phyloP scores from a whole-genome alignment of 2,888 invertebrate genomes.

The Amblyjoppa proteus region DNA sequence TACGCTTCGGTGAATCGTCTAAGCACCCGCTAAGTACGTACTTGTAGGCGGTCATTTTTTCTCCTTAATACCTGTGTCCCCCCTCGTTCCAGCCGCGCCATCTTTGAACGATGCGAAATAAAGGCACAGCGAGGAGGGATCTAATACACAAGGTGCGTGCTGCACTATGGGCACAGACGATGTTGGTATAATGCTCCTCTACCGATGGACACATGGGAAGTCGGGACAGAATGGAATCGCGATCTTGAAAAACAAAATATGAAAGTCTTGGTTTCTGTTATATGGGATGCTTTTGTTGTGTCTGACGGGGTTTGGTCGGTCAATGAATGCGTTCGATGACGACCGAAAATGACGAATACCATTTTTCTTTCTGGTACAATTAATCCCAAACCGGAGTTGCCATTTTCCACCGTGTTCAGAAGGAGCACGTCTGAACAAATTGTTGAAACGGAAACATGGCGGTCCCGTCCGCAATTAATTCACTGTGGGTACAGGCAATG shows the following conservation, averaged over 20 bases:
- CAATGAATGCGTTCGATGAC: too few relatives aligned
- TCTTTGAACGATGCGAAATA: conserved; percentile 67
- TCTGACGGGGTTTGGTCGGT: too few relatives aligned
- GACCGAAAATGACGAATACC: neutral
- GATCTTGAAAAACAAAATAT: neutral
- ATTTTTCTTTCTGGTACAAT: neutral
- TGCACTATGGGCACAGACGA: neutral
- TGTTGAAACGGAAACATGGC: neutral
- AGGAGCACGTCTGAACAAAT: neutral
- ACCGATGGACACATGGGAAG: neutral
- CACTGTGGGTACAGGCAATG: neutral
- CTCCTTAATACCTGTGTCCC: conserved; percentile 70
- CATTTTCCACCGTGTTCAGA: neutral
- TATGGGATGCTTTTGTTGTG: neutral
- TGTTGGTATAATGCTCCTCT: conserved; percentile 6
- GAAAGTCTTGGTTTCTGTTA: neutral
- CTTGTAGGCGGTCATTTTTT: conserved; percentile 80
- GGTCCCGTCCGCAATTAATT: neutral
- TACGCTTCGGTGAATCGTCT: conserved; percentile 80
- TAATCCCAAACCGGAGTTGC: neutral
- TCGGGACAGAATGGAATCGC: neutral
- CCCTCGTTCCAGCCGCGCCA: conserved; percentile 65
- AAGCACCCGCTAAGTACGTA: conserved; percentile 81
- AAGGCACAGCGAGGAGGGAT: conserved; percentile 24
- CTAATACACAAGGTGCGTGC: conserved; percentile 18